These are phyloP conservation scores for Morone saxatilis DNA, from an alignment of 2,113 vertebrate species.

Conservation along the genomic window DNA sequence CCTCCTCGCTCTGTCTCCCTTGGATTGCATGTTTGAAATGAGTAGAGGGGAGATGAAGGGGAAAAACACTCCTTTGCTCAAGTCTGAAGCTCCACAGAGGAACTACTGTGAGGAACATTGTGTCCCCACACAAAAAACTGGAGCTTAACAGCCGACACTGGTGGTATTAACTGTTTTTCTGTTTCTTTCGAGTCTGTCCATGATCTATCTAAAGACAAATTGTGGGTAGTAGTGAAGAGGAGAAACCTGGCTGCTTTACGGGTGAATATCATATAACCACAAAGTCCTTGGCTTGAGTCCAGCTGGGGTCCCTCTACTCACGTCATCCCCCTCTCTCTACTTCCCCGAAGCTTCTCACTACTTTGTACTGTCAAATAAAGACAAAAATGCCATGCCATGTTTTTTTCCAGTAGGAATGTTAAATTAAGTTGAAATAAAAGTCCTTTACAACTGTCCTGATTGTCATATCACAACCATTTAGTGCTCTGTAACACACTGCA, in stretches of 20 bases:
- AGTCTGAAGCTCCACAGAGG: conserved; percentile 5
- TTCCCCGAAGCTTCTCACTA: not conserved
- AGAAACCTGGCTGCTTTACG: not conserved
- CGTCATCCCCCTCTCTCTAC: not conserved
- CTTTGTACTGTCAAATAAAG: not conserved
- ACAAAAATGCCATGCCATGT: conserved; percentile 1
- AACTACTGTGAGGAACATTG: conserved; percentile 32
- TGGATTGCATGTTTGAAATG: conserved; percentile 11
- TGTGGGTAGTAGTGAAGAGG: not conserved
- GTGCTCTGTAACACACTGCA: not conserved
- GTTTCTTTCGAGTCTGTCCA: not conserved
- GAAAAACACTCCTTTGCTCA: not conserved
- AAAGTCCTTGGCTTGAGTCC: conserved; percentile 14
- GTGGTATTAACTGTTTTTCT: not conserved
- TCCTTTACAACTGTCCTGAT: not conserved
- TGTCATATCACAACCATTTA: not conserved
- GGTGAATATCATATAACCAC: not conserved
- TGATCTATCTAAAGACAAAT: not conserved
- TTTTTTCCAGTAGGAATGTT: not conserved
- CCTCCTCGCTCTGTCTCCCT: conserved; percentile 5
- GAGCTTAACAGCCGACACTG: not conserved
- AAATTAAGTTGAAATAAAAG: not conserved
- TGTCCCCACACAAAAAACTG: conserved; percentile 25
- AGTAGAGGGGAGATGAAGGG: not conserved
- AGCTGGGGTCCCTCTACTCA: conserved; percentile 23